Evolutionary conservation across 2,888 invertebrate genomes (phyloP).

Genomic region (Biston stratarius): DNA sequence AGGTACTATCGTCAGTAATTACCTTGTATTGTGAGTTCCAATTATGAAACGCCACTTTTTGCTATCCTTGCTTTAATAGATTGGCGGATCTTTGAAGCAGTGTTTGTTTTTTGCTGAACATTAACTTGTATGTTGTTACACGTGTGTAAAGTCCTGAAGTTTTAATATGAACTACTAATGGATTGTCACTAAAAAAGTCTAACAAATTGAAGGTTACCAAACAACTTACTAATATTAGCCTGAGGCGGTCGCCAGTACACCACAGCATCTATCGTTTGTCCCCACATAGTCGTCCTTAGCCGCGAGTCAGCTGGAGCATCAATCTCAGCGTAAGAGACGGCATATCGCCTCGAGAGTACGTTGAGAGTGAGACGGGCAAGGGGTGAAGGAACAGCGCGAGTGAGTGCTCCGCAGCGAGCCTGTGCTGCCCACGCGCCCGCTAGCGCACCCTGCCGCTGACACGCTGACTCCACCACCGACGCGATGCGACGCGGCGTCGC

Average conservation of each 20-base stretch:
- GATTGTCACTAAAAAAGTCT: too few species aligned
- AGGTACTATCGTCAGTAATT: too few species aligned
- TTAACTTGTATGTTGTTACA: too few species aligned
- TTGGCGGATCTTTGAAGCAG: too few species aligned
- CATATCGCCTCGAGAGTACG: slow-evolving; percentile 88
- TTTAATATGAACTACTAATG: too few species aligned
- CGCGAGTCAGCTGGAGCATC: slow-evolving; percentile 68
- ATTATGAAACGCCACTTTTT: too few species aligned
- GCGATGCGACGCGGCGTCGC: slow-evolving; percentile 74
- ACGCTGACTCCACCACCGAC: slow-evolving; percentile 66
- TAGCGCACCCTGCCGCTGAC: slow-evolving; percentile 81
- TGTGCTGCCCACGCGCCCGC: slow-evolving; percentile 82
- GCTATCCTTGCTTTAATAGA: too few species aligned
- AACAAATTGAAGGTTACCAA: too few species aligned
- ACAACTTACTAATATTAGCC: slow-evolving; percentile 90
- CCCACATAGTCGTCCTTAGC: slow-evolving; percentile 87
- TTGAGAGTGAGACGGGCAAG: slow-evolving; percentile 84
- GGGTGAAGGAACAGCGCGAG: slow-evolving; percentile 88
- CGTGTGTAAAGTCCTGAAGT: too few species aligned
- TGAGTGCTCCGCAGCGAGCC: slow-evolving; percentile 84
- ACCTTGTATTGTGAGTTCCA: too few species aligned
- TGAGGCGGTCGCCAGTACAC: slow-evolving; percentile 92
- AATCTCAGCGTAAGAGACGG: slow-evolving; percentile 89
- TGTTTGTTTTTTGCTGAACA: too few species aligned
- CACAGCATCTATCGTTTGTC: slow-evolving; percentile 87